Conservation (phyloP, 2,888 invertebrate species). For the Ophion obscuratus region DNA sequence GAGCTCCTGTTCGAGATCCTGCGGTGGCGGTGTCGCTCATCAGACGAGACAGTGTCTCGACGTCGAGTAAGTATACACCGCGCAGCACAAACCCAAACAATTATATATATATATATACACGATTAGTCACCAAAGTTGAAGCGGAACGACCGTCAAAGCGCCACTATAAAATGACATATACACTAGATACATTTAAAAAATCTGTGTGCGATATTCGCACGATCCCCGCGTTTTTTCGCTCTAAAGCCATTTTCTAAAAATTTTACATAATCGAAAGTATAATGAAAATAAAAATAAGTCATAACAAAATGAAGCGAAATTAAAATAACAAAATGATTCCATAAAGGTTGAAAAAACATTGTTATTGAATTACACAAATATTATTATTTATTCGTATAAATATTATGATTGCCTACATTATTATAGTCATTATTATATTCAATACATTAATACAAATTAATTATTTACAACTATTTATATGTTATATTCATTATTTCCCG, state of each 20-base stretch:
- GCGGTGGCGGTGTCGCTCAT: slow-evolving; percentile 96
- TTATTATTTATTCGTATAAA: background rate
- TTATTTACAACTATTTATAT: too few species aligned
- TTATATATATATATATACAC: background rate
- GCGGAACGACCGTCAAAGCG: slow-evolving; percentile 1
- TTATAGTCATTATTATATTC: background rate
- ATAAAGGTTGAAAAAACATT: too few species aligned
- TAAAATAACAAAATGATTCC: too few species aligned
- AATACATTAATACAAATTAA: too few species aligned
- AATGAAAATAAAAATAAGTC: too few species aligned
- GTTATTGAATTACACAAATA: background rate
- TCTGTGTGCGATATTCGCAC: background rate
- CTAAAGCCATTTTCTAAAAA: background rate
- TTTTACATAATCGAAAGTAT: slow-evolving; percentile 8
- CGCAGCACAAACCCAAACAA: slow-evolving; percentile 9
- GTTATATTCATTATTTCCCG: too few species aligned
- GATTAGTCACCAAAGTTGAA: background rate
- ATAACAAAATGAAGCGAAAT: too few species aligned
- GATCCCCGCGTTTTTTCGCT: background rate
- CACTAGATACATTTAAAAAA: background rate
- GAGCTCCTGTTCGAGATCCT: slow-evolving; percentile 94
- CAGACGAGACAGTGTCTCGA: slow-evolving; percentile 92
- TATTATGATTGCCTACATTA: background rate
- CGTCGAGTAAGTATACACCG: slow-evolving; percentile 85
- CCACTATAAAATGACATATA: slow-evolving; percentile 3